Percentiles rank a stretch among this genome's conserved stretches.
Conservation (phyloP, 2,797 vertebrate species). For the Philypnodon macrostomus region DNA sequence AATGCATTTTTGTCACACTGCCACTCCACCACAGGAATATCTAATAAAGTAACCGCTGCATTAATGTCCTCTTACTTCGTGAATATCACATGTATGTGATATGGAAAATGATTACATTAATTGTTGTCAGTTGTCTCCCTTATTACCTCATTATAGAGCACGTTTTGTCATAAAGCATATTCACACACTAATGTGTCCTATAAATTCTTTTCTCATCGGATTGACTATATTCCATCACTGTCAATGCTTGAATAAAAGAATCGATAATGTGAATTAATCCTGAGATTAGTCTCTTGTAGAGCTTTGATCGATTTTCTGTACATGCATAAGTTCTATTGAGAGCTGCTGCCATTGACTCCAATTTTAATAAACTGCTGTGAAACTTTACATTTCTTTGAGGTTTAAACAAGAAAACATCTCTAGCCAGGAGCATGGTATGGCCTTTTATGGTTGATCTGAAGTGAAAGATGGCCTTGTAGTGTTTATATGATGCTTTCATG, state of each 20-base stretch:
- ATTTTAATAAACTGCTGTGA: slow-evolving; percentile 32
- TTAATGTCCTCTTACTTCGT: no score
- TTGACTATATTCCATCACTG: slow-evolving; percentile 45
- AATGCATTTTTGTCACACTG: no score
- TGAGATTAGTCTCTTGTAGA: slow-evolving; percentile 45
- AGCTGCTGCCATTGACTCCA: slow-evolving; percentile 16
- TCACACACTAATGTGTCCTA: slow-evolving; percentile 32
- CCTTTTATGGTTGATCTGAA: slow-evolving; percentile 14
- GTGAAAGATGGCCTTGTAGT: slow-evolving; percentile 2
- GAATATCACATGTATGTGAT: no score
- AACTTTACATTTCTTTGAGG: slow-evolving; percentile 13
- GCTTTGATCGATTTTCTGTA: slow-evolving; percentile 44
- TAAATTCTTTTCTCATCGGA: slow-evolving; percentile 24
- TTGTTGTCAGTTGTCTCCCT: slow-evolving; percentile 31
- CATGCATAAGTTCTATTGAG: slow-evolving; percentile 31
- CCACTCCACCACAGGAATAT: no score
- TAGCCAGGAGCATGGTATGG: neutral
- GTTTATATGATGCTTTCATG: slow-evolving; percentile 11
- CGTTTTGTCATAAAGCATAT: slow-evolving; percentile 39
- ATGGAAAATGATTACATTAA: slow-evolving; percentile 23
- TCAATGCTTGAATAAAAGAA: slow-evolving; percentile 28
- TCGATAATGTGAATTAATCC: slow-evolving; percentile 54
- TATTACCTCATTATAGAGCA: slow-evolving; percentile 32
- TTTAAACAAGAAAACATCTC: slow-evolving; percentile 5
- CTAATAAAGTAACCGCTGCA: no score